Conservation (phyloP, 1,140 invertebrate species). For the Drosophila pandora region DNA sequence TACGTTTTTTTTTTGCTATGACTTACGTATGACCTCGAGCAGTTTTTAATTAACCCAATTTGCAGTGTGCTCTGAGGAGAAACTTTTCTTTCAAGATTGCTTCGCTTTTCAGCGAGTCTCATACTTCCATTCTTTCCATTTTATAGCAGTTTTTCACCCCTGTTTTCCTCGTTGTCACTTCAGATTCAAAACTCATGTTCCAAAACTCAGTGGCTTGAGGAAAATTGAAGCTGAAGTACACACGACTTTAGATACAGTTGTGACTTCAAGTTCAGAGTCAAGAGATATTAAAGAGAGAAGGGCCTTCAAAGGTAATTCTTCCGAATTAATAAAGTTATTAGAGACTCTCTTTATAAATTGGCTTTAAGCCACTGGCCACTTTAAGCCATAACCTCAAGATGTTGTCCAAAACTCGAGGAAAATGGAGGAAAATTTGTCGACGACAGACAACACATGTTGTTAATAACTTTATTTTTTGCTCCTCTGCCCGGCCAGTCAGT, state of each 20-base stretch:
- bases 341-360: conserved; percentile 7
- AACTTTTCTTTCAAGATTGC: conserved; percentile 63
- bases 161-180: conserved; percentile 15
- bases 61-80: conserved; percentile 58
- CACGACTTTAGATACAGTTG: conserved; percentile 4
- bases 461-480: conserved; percentile 64
- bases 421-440: conserved; percentile 26
- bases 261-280: conserved; percentile 19
- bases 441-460: conserved; percentile 65
- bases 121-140: neutral
- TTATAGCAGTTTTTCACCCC: conserved; percentile 2
- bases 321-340: conserved; percentile 12
- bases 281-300: conserved; percentile 11
- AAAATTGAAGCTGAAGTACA: conserved; percentile 32
- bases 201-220: conserved; percentile 12
- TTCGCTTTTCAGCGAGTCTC: conserved; percentile 16
- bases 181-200: conserved; percentile 37
- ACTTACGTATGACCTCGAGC: conserved; percentile 69
- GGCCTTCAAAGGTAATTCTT: no score
- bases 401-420: conserved; percentile 25
- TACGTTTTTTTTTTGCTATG: conserved; percentile 38
- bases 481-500: conserved; percentile 3
- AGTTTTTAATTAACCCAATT: conserved; percentile 81
- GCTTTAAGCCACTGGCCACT: conserved; percentile 26
- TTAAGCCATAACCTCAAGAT: conserved; percentile 52